Base-by-base conservation (phyloP, 1,140 invertebrate species). In the Leptopilina boulardi region DNA sequence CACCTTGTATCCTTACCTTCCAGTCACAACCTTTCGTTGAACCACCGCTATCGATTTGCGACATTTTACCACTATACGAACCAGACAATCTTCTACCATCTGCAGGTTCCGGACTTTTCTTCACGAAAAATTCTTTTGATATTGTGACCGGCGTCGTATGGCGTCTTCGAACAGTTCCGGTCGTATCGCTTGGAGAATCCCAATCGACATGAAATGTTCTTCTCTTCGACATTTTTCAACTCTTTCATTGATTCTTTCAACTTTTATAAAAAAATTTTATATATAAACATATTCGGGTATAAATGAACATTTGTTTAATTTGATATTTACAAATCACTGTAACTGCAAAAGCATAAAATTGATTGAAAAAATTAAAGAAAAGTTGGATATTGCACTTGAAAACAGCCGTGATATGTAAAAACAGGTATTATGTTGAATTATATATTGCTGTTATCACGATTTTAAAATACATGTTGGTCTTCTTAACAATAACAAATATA, bases 161-260 rank as follows among this genome's bases (percentile, higher is more conserved):
- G 76, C 93, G 88, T 77, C 93, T 89, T 82, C 93, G 94, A 0
- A 94, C 93, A 0, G 94, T 94, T 8, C 93, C 94, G 2, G 94
- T 94, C 79, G 92, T 92, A 1, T 92, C 86, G n/a, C 93, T 94
- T n/a, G 93, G 93, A 8, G 93, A 94, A 83, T 94, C 94, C 94
- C 94, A 94, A 76, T 94, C 94, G 76, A 94, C 88, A 81, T 89
- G 91, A 19, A 87, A 88, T 0, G 86, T 88, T 59, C 82, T 83
- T 71, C 87, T 83, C 41, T 85, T 88, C 10, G 83, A 77, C 73
- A 70, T 77, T 26, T 15, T 59, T 15, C 21, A 15, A 59, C 23
- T 26, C 56, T 26, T 13, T 59, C 19, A 59, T 59, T 56, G 6
- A 18, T 23, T 19, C 18, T n/a, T n/a, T n/a, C 11, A 23, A 30